Evolutionary conservation across 2,888 invertebrate genomes (phyloP).

Genomic region (Drosophila mettleri): DNA sequence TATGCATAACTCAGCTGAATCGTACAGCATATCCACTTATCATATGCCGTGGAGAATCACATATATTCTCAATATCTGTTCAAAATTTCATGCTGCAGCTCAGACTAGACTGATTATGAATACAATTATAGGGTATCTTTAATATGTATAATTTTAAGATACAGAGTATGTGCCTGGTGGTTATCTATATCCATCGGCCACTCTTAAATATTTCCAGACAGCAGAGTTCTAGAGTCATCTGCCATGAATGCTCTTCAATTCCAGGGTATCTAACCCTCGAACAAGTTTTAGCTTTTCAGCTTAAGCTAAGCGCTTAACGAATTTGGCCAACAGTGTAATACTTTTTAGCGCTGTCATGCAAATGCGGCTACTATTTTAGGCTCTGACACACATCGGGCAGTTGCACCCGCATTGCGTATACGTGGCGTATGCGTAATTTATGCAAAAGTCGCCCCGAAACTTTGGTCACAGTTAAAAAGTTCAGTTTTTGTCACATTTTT

Average conservation of each 20-base stretch:
- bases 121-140: too few species aligned
- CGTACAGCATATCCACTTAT: too few species aligned
- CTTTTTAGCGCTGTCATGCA: constrained; percentile 30
- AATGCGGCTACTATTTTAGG: constrained; percentile 43
- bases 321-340: constrained; percentile 16
- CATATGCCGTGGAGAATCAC: too few species aligned
- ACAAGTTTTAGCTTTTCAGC: not conserved
- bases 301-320: not conserved
- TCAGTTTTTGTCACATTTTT: constrained; percentile 15
- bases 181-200: too few species aligned
- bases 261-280: not conserved
- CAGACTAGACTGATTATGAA: too few species aligned
- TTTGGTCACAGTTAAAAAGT: constrained; percentile 35
- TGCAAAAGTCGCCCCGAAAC: constrained; percentile 30
- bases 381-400: constrained; percentile 7
- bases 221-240: not conserved
- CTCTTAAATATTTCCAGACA: too few species aligned
- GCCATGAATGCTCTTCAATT: too few species aligned
- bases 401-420: constrained; percentile 17
- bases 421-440: constrained; percentile 46
- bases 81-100: too few species aligned
- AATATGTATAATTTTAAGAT: too few species aligned
- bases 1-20: too few species aligned
- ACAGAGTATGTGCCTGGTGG: too few species aligned
- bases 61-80: too few species aligned